Evolutionary conservation across 2,888 invertebrate species (phyloP), one percentile per base, ranked within the genome.

Genomic region (Eristalis pertinax): DNA sequence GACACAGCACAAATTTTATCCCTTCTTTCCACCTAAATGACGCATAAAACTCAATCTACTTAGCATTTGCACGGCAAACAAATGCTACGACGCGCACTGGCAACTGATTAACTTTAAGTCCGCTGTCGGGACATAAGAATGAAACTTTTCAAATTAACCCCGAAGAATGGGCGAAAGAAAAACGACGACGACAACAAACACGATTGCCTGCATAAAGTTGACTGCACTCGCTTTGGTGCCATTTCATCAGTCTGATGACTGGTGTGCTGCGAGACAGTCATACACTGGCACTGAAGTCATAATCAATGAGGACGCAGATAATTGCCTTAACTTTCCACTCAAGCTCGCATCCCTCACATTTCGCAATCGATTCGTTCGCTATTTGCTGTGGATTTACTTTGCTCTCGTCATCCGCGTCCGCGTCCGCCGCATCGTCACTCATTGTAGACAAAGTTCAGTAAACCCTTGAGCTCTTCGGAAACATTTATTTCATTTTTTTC

Each of bases 81-180:
- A 50, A 50, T n/a, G 19, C 43, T 50, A n/a, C 43, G n/a, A 35
- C 35, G 19, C 50, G 19, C 43, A 4, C 50, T 50, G 43, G 86
- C 81, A 82, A 63, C 67, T 58, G 82, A 86, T 86, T 86, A 79
- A 86, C 62, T 86, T 82, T 74, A 70, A 78, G 35, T 79, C 67
- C 32, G 70, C 26, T 10, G 38, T 35, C 64, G 41, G 19, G 60
- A 63, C 43, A 68, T n/a, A 56, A 63, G n/a, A 67, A 38, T 24
- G 43, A 50, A 79, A 78, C 65, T 86, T 86, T 86, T 79, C 58
- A 86, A 86, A 86, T 86, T 83, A 86, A 86, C 82, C 83, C 67
- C 19, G 8, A 19, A 8, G 50, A 50, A 26, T n/a, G 19, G n/a
- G 8, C 5, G 35, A 32, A 26, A 26, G 62, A 38, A 65, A 65